Conservation (phyloP, 1,140 invertebrate species). For the Philaenus spumarius region DNA sequence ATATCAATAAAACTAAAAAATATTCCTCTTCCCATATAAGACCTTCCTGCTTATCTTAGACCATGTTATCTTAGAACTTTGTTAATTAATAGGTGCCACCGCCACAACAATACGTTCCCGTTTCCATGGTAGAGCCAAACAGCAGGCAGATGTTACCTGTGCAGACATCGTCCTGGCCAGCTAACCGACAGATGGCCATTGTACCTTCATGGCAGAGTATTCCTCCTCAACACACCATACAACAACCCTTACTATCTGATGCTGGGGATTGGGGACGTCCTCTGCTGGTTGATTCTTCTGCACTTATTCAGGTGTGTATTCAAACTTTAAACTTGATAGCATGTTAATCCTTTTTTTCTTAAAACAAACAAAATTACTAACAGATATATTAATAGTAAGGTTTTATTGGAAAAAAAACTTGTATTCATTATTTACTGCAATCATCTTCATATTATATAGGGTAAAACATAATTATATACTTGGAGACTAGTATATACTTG, state of each 20-base stretch:
- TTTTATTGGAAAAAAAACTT: too few relatives aligned
- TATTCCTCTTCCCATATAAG: too few relatives aligned
- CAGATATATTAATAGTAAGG: too few relatives aligned
- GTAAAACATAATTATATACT: too few relatives aligned
- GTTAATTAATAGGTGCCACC: constrained; percentile 46
- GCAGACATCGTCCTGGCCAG: constrained; percentile 73
- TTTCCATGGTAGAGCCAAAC: constrained; percentile 80
- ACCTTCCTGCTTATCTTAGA: too few relatives aligned
- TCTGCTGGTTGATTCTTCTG: constrained; percentile 69
- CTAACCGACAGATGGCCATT: constrained; percentile 69
- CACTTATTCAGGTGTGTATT: constrained; percentile 53
- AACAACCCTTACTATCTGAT: constrained; percentile 60
- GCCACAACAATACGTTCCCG: constrained; percentile 83
- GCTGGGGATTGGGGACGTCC: constrained; percentile 71
- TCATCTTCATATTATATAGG: too few relatives aligned
- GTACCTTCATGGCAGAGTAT: constrained; percentile 89
- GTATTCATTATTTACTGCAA: too few relatives aligned
- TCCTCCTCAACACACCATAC: constrained; percentile 68
- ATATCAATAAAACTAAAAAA: too few relatives aligned
- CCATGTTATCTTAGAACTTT: too few relatives aligned
- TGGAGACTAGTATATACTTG: too few relatives aligned
- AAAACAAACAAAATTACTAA: not conserved
- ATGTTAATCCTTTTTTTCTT: not conserved
- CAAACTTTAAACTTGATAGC: too few relatives aligned
- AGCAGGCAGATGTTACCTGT: constrained; percentile 66